These are phyloP conservation scores for Philopotamus ludificatus DNA, from an alignment of 1,140 invertebrate genomes.

Conservation along the genomic window DNA sequence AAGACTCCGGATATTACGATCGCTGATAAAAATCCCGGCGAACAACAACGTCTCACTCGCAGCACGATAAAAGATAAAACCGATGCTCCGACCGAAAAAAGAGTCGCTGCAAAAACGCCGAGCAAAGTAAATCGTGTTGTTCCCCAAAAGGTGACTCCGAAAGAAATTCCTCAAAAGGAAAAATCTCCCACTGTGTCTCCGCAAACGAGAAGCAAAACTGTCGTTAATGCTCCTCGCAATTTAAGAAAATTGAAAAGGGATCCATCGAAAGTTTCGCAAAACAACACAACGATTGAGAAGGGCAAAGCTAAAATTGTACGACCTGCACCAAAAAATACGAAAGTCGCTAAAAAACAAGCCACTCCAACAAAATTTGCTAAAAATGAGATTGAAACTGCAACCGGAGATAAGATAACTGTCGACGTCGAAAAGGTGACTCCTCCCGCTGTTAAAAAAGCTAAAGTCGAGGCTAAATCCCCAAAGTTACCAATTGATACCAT, in stretches of 20 bases:
- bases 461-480: background rate
- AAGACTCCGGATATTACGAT: background rate
- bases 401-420: background rate
- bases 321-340: background rate
- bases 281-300: background rate
- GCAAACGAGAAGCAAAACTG: too few relatives aligned
- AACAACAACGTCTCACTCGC: background rate
- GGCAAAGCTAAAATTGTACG: conserved; percentile 36
- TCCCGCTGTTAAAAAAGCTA: too few relatives aligned
- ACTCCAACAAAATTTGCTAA: background rate
- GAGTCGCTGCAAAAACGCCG: background rate
- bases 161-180: too few relatives aligned
- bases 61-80: background rate
- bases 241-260: too few relatives aligned
- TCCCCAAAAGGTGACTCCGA: too few relatives aligned
- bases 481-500: background rate
- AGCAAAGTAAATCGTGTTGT: too few relatives aligned
- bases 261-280: background rate
- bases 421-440: background rate
- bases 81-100: background rate
- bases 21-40: background rate
- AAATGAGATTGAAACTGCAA: background rate
- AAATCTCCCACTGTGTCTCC: too few relatives aligned
- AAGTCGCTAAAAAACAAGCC: background rate
- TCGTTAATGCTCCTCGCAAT: too few relatives aligned